Percentiles rank a stretch among this genome's conserved stretches.
These are phyloP conservation scores for Aythya fuligula DNA, from an alignment of 2,797 vertebrate genomes.

Conservation along the genomic window DNA sequence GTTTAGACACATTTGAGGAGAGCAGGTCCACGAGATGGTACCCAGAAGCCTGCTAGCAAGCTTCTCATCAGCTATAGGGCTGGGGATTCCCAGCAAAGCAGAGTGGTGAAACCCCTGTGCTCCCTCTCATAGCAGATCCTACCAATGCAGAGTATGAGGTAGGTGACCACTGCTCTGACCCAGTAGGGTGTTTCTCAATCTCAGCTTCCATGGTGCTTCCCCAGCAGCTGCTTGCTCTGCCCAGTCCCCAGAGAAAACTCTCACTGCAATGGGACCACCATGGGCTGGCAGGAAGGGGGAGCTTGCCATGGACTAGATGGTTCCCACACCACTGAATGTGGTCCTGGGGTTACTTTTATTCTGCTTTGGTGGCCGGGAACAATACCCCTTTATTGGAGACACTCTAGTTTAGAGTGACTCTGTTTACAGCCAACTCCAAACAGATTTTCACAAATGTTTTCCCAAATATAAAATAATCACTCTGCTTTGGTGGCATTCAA, in stretches of 20 bases:
- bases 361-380: conserved; percentile 52
- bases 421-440: conserved; percentile 28
- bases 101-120: neutral
- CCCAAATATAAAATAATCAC: conserved; percentile 31
- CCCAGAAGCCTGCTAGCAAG: neutral
- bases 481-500: conserved; percentile 55
- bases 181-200: neutral
- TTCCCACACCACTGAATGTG: conserved; percentile 33
- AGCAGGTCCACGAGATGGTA: neutral
- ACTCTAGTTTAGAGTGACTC: conserved; percentile 1
- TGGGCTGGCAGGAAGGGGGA: neutral
- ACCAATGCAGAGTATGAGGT: fast-evolving
- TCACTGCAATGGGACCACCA: neutral
- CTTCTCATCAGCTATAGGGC: neutral
- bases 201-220: neutral
- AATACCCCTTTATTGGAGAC: conserved; percentile 15
- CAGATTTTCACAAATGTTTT: conserved; percentile 28
- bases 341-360: conserved; percentile 38
- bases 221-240: neutral
- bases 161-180: neutral
- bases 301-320: neutral
- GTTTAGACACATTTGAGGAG: neutral
- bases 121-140: neutral
- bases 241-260: neutral
- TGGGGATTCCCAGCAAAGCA: neutral